Evolutionary conservation across 2,888 invertebrate genomes (phyloP).

Genomic region (Drosophila robusta): DNA sequence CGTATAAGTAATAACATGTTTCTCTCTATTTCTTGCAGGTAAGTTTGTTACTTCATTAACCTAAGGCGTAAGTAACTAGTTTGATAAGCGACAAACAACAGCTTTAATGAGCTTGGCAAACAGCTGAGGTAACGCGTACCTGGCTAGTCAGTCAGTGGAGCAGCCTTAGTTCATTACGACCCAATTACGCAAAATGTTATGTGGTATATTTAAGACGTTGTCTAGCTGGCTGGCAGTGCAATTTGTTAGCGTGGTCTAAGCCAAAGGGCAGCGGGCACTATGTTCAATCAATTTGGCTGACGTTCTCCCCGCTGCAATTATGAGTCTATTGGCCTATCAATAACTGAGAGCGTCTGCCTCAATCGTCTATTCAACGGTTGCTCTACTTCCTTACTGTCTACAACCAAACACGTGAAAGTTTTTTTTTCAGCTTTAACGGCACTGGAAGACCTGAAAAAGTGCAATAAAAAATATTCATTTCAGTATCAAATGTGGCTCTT

Average conservation of each 20-base stretch:
- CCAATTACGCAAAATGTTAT: slow-evolving; percentile 13
- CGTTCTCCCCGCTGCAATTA: slow-evolving; percentile 30
- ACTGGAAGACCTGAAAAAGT: background rate
- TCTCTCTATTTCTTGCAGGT: slow-evolving; percentile 36
- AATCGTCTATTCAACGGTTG: background rate
- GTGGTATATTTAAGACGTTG: slow-evolving; percentile 1
- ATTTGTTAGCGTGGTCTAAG: slow-evolving; percentile 4
- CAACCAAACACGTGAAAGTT: background rate
- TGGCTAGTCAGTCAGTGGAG: background rate
- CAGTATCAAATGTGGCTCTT: background rate
- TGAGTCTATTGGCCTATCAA: slow-evolving; percentile 14
- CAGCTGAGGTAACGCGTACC: background rate
- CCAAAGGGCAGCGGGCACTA: slow-evolving; percentile 26
- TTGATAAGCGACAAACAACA: slow-evolving; percentile 17
- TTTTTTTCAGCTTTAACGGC: background rate
- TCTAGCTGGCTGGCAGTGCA: slow-evolving; percentile 1
- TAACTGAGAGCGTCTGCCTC: background rate
- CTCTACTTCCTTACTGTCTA: background rate
- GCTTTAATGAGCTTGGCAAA: slow-evolving; percentile 16
- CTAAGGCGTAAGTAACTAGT: slow-evolving; percentile 9
- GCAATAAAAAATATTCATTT: background rate
- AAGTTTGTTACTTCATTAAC: slow-evolving; percentile 33
- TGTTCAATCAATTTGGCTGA: slow-evolving; percentile 61
- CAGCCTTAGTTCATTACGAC: slow-evolving; percentile 23
- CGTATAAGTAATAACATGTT: slow-evolving; percentile 13